Evolutionary conservation across 2,888 invertebrate genomes (phyloP).

Genomic region (Caenorhabditis sp.): DNA sequence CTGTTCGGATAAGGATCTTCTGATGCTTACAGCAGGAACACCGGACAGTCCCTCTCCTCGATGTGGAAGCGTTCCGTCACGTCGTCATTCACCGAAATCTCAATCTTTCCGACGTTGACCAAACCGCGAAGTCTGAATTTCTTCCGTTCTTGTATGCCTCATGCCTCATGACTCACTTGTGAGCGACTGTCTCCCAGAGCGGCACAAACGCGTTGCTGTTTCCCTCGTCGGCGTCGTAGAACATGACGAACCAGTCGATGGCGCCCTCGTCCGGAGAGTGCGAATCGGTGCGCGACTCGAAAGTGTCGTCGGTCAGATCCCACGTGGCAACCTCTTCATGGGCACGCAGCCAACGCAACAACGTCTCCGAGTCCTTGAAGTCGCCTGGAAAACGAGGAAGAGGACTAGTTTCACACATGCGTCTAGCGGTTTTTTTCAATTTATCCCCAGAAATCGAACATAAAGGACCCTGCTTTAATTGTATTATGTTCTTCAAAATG

Average conservation of each 20-base stretch:
- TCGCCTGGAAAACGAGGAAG: conserved; percentile 68
- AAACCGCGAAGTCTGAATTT: conserved; percentile 75
- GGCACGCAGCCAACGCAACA: conserved; percentile 78
- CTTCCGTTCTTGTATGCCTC: neutral
- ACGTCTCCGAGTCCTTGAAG: conserved; percentile 76
- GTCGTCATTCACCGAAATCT: conserved; percentile 77
- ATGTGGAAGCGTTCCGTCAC: conserved; percentile 78
- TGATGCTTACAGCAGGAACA: conserved; percentile 74
- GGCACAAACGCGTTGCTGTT: conserved; percentile 78
- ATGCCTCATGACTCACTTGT: conserved; percentile 67
- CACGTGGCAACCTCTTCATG: conserved; percentile 77
- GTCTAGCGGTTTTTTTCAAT: too few relatives aligned
- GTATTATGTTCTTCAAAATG: too few relatives aligned
- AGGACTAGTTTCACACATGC: too few relatives aligned
- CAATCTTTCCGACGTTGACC: conserved; percentile 79
- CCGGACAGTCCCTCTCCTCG: conserved; percentile 78
- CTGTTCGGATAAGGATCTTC: neutral
- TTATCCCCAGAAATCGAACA: too few relatives aligned
- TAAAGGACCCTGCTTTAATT: too few relatives aligned
- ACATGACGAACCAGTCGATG: conserved; percentile 79
- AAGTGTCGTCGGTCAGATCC: conserved; percentile 78
- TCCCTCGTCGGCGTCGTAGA: conserved; percentile 78
- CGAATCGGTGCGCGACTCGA: conserved; percentile 74
- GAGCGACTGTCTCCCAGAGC: conserved; percentile 79
- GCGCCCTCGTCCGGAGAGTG: conserved; percentile 77